phyloP scores from a whole-genome alignment of 2,888 invertebrate genomes.

The Epinotia nisella region DNA sequence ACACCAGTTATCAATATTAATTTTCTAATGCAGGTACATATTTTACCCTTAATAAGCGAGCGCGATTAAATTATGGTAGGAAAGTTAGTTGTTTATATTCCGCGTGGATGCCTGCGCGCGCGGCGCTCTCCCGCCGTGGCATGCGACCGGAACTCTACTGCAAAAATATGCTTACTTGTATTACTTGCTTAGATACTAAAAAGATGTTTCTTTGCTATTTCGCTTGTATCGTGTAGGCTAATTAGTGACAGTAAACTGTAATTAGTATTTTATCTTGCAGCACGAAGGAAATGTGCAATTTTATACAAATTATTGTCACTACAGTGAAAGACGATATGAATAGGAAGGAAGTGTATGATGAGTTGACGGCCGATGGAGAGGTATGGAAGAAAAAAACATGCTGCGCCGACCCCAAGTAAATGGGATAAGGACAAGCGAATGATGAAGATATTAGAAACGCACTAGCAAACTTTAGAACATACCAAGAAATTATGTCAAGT shows the following conservation, averaged over 20 bases:
- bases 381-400: no score
- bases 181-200: neutral
- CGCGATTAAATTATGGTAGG: constrained; percentile 28
- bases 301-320: neutral
- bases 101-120: constrained; percentile 31
- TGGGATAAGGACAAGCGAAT: no score
- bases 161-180: neutral
- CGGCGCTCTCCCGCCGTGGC: constrained; percentile 26
- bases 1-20: constrained; percentile 33
- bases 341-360: no score
- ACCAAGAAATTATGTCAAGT: no score
- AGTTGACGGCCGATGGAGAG: no score
- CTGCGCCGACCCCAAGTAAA: no score
- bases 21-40: constrained; percentile 38
- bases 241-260: neutral
- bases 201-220: neutral
- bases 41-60: constrained; percentile 32
- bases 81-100: constrained; percentile 25
- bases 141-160: constrained; percentile 8
- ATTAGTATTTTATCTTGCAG: neutral
- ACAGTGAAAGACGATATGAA: no score
- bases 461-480: neutral
- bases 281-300: neutral
- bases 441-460: neutral
- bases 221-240: neutral